A percentile compares a stretch with the other conserved stretches of the same genome.
These are phyloP conservation scores for Pseudocheirus occidentalis DNA, from an alignment of 2,797 vertebrate species.

Conservation along the genomic window DNA sequence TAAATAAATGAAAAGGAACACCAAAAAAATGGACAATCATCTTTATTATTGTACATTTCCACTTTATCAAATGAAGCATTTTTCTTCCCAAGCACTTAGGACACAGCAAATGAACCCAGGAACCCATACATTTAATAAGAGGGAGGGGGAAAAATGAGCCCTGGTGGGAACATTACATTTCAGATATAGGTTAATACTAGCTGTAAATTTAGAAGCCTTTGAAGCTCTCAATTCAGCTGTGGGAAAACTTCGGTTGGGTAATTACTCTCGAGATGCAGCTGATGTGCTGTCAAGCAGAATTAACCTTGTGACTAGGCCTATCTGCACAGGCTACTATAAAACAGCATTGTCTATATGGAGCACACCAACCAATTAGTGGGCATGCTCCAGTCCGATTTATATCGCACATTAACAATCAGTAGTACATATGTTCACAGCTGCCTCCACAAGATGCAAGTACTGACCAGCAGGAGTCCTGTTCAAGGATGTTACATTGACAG, in stretches of 20 bases:
- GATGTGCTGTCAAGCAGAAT: conserved; percentile 90
- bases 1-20: conserved; percentile 73
- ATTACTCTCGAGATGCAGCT: conserved; percentile 88
- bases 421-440: conserved; percentile 81
- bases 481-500: conserved; percentile 80
- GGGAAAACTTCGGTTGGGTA: conserved; percentile 91
- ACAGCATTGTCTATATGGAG: conserved; percentile 86
- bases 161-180: conserved; percentile 89
- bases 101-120: conserved; percentile 85
- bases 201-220: conserved; percentile 91
- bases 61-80: conserved; percentile 79
- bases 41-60: conserved; percentile 75
- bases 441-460: conserved; percentile 80
- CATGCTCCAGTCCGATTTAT: conserved; percentile 85
- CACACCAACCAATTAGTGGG: conserved; percentile 88
- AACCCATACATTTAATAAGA: conserved; percentile 86
- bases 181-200: conserved; percentile 90
- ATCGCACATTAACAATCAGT: conserved; percentile 83
- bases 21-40: conserved; percentile 75
- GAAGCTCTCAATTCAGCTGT: conserved; percentile 88
- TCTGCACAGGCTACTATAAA: conserved; percentile 84
- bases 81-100: conserved; percentile 81
- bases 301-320: conserved; percentile 86
- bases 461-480: conserved; percentile 81
- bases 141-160: conserved; percentile 80